Evolutionary conservation across 2,113 vertebrate species (phyloP).

Genomic region (Atrichornis clamosus): DNA sequence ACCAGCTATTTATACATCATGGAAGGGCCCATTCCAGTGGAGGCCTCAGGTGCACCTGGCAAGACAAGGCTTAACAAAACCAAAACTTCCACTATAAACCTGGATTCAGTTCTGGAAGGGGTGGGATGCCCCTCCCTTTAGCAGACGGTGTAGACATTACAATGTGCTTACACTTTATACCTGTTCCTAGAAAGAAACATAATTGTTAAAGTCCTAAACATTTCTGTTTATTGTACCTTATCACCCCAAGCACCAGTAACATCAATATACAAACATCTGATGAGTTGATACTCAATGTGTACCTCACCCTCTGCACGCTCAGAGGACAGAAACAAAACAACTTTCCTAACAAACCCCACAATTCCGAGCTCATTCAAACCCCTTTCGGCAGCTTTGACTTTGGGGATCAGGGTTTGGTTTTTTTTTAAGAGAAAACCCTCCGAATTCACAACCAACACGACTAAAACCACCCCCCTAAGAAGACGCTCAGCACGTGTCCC

Average conservation of each 20-base stretch:
- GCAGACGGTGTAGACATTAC: background rate
- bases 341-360: background rate
- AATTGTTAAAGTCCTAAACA: background rate
- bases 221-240: background rate
- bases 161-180: background rate
- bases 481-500: background rate
- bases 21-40: background rate
- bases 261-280: background rate
- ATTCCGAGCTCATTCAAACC: background rate
- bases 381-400: background rate
- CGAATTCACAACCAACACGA: background rate
- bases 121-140: background rate
- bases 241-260: background rate
- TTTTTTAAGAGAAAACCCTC: background rate
- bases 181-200: background rate
- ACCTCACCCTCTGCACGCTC: background rate
- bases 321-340: background rate
- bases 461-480: background rate
- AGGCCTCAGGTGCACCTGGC: background rate
- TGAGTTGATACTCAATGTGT: background rate
- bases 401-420: fast-evolving
- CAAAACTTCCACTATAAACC: background rate
- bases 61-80: background rate
- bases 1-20: background rate
- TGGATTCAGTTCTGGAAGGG: background rate